Percentiles rank a stretch among this genome's conserved stretches.
Evolutionary conservation across 35 echinoderm and acorn worm species (phyloP).

Genomic region (Patiria miniata): DNA sequence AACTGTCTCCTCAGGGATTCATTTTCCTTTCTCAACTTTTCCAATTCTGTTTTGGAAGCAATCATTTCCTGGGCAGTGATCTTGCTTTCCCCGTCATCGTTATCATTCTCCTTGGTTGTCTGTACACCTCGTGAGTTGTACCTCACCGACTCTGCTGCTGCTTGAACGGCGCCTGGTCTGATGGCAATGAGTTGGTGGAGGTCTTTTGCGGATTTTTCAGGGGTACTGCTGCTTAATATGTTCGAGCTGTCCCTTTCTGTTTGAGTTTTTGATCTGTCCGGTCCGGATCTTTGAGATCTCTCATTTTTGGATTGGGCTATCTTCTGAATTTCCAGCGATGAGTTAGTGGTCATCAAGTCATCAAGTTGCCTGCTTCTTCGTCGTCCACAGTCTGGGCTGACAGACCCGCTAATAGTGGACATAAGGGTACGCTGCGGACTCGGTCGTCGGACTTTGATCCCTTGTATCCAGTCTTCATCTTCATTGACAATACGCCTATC

Average conservation of each 20-base stretch:
- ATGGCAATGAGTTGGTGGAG: background rate
- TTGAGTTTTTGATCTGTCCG: background rate
- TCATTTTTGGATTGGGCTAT: too few relatives aligned
- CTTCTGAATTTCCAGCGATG: too few relatives aligned
- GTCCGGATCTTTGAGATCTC: background rate
- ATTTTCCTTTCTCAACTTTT: conserved; percentile 28
- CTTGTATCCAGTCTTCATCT: background rate
- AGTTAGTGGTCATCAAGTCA: background rate
- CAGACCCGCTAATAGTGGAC: background rate
- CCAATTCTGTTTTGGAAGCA: background rate
- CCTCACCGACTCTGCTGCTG: background rate
- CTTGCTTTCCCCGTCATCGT: background rate
- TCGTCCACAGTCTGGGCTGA: background rate
- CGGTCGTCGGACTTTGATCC: background rate
- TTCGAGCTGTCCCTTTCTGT: background rate
- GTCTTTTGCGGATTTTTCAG: background rate
- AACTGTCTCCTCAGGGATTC: conserved; percentile 27
- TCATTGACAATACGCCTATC: background rate
- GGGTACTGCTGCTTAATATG: background rate
- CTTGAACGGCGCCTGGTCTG: background rate
- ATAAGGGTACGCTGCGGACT: background rate
- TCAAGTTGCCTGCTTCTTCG: background rate
- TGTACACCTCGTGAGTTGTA: background rate
- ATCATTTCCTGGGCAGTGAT: background rate
- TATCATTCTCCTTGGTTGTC: background rate